Evolutionary conservation across 2,888 invertebrate genomes (phyloP), one percentile per base, ranked within the genome.

Genomic region (Leucoma salicis): DNA sequence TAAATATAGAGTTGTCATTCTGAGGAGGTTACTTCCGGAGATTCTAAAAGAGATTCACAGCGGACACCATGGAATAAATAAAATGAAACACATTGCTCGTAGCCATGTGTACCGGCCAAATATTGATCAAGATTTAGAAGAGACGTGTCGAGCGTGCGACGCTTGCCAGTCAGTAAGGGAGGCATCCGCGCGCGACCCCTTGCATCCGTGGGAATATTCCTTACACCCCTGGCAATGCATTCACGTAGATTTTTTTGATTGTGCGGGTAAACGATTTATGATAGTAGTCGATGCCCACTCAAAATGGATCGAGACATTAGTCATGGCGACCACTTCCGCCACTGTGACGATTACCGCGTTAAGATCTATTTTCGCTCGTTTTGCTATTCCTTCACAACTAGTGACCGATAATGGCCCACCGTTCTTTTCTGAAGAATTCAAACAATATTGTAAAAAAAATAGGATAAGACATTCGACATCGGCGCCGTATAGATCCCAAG

Each of bases 401-500:
- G 41, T n/a, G n/a, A n/a, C n/a, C n/a, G 46, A 51, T 16, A 33
- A 33, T 11, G 32, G 32, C 11, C 16, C 32, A 12, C 32, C 43
- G 28, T 58, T 21, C 53, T 58, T 36, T 25, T 57, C 1, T 28
- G 16, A 5, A 3, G 48, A 53, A 12, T 53, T 53, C 25, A 35
- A 44, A n/a, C 4, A 3, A 0, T 58, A 36, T 36, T 53, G 45
- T 32, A 27, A 15, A 10, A 43, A 35, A 6, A 56, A 54, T 37
- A 14, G 33, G 10, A 58, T 56, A 8, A 39, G 32, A 14, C 55
- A 52, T 16, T 32, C 28, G 1, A 27, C 33, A 0, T 24, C 32
- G 8, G 42, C 54, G 5, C 54, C 53, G 4, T 53, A 54, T 31
- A 31, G 47, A 15, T 53, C 51, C 6, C 46, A 42, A 10, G 39